Percentiles rank a stretch among this genome's conserved stretches.
phyloP scores from a whole-genome alignment of 2,797 vertebrate genomes.

The Lepidocolaptes lacrymiger region DNA sequence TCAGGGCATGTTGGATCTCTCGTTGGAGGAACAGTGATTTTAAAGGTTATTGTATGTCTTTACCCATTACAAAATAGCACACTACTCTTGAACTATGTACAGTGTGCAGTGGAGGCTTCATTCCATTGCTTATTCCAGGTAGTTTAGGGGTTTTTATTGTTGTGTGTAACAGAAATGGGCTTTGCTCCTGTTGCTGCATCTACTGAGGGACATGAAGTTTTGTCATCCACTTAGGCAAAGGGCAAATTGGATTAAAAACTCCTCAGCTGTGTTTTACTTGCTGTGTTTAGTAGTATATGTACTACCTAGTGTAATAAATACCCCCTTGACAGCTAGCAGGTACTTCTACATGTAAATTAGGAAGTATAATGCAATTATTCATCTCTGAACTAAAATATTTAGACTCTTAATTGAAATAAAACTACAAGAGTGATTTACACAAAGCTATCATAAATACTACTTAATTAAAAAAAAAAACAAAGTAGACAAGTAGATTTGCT shows the following conservation, averaged over 20 bases:
- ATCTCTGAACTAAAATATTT: constrained; percentile 25
- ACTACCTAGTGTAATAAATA: neutral
- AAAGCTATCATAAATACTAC: neutral
- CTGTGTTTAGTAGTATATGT: neutral
- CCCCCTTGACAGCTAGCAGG: neutral
- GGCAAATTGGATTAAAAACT: neutral
- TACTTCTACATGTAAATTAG: neutral
- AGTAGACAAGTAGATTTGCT: neutral
- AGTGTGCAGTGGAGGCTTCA: neutral
- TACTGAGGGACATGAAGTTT: neutral
- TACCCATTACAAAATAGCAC: neutral
- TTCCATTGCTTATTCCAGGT: neutral
- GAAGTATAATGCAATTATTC: constrained; percentile 13
- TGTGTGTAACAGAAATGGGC: neutral
- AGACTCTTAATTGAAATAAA: neutral
- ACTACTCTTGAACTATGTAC: neutral
- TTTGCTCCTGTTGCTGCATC: neutral
- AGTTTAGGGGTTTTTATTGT: neutral
- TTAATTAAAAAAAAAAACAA: neutral
- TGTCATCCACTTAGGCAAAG: neutral
- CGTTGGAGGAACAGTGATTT: neutral
- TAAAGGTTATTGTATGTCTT: neutral
- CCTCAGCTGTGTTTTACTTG: neutral
- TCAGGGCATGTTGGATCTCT: neutral
- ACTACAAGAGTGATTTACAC: neutral